These are phyloP conservation scores for Litocranius walleri DNA, from an alignment of 2,113 vertebrate species.

Conservation along the genomic window DNA sequence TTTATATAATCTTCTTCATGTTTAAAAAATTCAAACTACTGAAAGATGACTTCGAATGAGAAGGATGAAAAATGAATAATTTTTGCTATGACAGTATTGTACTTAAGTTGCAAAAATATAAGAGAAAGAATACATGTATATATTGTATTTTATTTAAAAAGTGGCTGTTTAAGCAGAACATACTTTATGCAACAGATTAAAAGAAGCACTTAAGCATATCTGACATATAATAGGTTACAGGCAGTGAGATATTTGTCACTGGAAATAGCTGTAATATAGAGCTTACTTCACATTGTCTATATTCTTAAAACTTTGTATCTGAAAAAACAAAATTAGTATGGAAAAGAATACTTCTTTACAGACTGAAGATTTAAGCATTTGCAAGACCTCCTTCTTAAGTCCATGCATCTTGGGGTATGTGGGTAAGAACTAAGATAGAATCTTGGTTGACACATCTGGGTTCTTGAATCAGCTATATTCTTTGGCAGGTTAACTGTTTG, in stretches of 20 bases:
- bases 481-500: neutral
- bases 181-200: conserved; percentile 69
- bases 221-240: conserved; percentile 68
- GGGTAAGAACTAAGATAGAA: neutral
- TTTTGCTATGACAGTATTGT: conserved; percentile 74
- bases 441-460: neutral
- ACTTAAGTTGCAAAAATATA: conserved; percentile 78
- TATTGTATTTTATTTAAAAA: conserved; percentile 63
- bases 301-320: neutral
- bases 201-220: conserved; percentile 74
- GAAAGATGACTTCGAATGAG: conserved; percentile 49
- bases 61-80: conserved; percentile 66
- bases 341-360: neutral
- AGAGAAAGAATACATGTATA: neutral
- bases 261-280: conserved; percentile 60
- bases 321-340: neutral
- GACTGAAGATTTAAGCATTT: neutral
- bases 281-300: neutral
- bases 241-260: conserved; percentile 67
- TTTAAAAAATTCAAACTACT: neutral
- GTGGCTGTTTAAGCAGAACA: conserved; percentile 63
- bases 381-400: neutral
- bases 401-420: neutral
- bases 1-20: conserved; percentile 11
- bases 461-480: neutral